phyloP scores from a whole-genome alignment of 2,797 vertebrate species.

The Rhabdophis nuchalis region DNA sequence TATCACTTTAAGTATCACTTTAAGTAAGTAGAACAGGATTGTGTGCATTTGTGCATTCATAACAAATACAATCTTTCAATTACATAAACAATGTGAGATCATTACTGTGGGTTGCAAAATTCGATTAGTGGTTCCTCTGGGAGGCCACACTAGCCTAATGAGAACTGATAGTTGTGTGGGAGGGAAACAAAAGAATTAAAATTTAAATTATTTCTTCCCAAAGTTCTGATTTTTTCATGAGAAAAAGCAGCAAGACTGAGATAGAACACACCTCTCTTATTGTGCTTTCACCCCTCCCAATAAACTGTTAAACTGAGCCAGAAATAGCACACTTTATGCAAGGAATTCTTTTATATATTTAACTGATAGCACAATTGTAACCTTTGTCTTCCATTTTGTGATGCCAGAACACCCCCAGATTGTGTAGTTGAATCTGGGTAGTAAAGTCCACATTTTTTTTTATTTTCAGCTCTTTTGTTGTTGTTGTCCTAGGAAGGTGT shows the following conservation, averaged over 20 bases:
- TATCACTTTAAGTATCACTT: too few species aligned
- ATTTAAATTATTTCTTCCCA: background rate
- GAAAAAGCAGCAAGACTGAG: background rate
- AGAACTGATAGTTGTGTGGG: background rate
- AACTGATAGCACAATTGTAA: background rate
- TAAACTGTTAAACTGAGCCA: background rate
- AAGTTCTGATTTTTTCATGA: slow-evolving; percentile 17
- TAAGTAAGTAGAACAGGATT: background rate
- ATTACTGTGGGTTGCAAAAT: slow-evolving; percentile 23
- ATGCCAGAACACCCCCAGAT: background rate
- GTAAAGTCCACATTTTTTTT: background rate
- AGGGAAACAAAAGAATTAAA: background rate
- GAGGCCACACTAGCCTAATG: background rate
- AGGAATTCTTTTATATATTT: slow-evolving; percentile 1
- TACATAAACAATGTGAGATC: background rate
- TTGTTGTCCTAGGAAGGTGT: background rate
- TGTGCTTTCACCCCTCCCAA: background rate
- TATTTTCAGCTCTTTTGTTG: background rate
- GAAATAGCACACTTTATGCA: background rate
- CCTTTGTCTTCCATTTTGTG: background rate
- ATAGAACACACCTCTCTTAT: background rate
- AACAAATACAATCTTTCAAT: slow-evolving; percentile 27
- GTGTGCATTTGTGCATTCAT: slow-evolving; percentile 8
- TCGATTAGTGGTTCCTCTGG: background rate
- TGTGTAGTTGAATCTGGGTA: background rate